phyloP scores from a whole-genome alignment of 1,140 invertebrate genomes.

The Diachasmimorpha longicaudata region DNA sequence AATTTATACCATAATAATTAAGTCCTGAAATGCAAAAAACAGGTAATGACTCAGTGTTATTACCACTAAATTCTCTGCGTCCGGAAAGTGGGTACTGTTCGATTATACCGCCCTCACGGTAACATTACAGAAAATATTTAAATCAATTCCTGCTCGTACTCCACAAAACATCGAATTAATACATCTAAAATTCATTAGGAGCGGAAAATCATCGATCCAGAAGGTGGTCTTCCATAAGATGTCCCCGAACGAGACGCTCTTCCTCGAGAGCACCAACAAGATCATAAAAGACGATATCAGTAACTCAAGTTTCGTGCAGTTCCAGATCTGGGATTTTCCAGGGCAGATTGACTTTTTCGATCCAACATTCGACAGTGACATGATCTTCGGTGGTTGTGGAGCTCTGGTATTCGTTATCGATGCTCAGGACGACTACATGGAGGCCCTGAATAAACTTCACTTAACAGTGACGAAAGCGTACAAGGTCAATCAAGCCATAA shows the following conservation, averaged over 20 bases:
- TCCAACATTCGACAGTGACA: constrained; percentile 92
- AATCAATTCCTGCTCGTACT: no score
- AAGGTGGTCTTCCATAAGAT: constrained; percentile 99
- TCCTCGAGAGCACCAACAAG: constrained; percentile 97
- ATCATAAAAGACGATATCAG: constrained; percentile 97
- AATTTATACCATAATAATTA: no score
- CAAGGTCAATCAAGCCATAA: constrained; percentile 94
- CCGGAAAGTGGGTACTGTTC: no score
- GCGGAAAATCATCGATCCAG: constrained; percentile 99
- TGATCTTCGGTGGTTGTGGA: constrained; percentile 93
- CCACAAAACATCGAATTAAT: constrained; percentile 15
- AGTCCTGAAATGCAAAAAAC: no score
- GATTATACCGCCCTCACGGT: no score
- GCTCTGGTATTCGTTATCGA: constrained; percentile 99
- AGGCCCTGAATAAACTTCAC: constrained; percentile 92
- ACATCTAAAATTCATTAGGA: constrained; percentile 68
- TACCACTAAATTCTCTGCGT: no score
- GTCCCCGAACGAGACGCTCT: constrained; percentile 99
- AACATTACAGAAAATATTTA: no score
- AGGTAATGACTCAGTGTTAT: no score
- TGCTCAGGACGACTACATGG: constrained; percentile 96
- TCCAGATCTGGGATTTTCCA: constrained; percentile 99
- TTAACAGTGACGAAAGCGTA: constrained; percentile 93
- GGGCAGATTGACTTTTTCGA: constrained; percentile 99
- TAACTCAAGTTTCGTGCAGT: constrained; percentile 98